Base-by-base conservation (phyloP, 2,797 vertebrate species). In the Chelidonichthys spinosus region DNA sequence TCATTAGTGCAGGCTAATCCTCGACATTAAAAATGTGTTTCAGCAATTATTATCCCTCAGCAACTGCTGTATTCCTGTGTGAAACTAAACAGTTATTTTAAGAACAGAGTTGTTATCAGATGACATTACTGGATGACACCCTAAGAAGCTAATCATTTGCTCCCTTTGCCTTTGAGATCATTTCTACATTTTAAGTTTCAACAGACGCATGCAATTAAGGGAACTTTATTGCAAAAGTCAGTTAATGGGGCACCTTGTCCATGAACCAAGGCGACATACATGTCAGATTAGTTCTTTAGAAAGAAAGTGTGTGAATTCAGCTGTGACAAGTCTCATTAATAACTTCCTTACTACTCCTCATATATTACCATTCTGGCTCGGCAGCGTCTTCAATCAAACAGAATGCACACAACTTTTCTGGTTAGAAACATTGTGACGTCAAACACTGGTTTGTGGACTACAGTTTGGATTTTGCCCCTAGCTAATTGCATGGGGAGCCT, bases 291-390 rank as follows among this genome's bases (percentile, higher is more conserved):
- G n/a, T 35, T 81, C 61, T 62, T 55, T 39, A 40, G 35, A 70
- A 66, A 55, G 55, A 55, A 72, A 64, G 58, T 70, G 78, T 80
- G 78, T 83, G 80, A 81, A 72, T 60, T 74, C 81, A 71, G 44
- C 66, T 75, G 75, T 77, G 79, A 77, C 76, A 72, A 65, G 50
- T 74, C 87, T 76, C 50, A 86, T 79, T 86, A 85, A 85, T 62
- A 83, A 78, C 64, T 71, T 68, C 54, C 40, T 36, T 39, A 39
- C 60, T 61, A 39, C 42, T 63, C 37, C 15, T 59, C 47, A n/a
- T 47, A 3, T 42, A 56, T 73, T 74, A 69, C 8, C 46, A 65
- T 43, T 47, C 50, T 15, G 18, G 14, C 5, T 47, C 10, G n/a
- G 53, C 35, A 63, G 55, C 8, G 52, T 44, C 11, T 18, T 18